phyloP scores from a whole-genome alignment of 2,888 invertebrate species.

The Prosopocoilus inquinatus region DNA sequence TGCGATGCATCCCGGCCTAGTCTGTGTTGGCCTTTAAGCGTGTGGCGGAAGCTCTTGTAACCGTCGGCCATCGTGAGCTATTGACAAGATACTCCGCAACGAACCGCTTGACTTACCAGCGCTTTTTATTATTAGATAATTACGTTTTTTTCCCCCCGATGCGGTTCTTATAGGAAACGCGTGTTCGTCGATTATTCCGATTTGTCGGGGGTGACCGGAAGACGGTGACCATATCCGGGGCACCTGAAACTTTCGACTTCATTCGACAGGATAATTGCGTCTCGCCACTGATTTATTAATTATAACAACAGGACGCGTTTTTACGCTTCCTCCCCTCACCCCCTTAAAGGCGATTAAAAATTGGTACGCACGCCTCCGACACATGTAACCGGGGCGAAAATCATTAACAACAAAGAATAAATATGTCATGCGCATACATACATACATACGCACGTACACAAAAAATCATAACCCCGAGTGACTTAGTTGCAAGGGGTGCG shows the following conservation, averaged over 20 bases:
- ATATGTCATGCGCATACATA: slow-evolving; percentile 33
- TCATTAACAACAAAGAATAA: slow-evolving; percentile 42
- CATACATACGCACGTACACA: slow-evolving; percentile 1
- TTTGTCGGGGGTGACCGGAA: slow-evolving; percentile 36
- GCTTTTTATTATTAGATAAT: neutral
- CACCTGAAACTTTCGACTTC: slow-evolving; percentile 31
- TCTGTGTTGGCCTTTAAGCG: no score
- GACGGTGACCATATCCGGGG: slow-evolving; percentile 43
- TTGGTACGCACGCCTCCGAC: slow-evolving; percentile 42
- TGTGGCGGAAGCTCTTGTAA: slow-evolving; percentile 23
- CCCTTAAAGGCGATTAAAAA: slow-evolving; percentile 12
- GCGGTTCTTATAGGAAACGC: slow-evolving; percentile 4
- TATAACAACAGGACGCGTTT: neutral
- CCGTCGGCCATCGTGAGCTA: slow-evolving; percentile 29
- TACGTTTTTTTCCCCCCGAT: neutral
- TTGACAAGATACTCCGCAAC: slow-evolving; percentile 22
- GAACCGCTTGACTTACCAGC: neutral
- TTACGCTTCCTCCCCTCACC: neutral
- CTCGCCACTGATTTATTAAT: slow-evolving; percentile 26
- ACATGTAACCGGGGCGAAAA: slow-evolving; percentile 42
- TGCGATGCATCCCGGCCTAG: no score
- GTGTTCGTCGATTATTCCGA: slow-evolving; percentile 27
- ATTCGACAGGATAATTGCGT: slow-evolving; percentile 28
- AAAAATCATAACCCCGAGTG: neutral
- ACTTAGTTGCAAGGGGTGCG: slow-evolving; percentile 9